Percentiles rank a stretch among this genome's conserved stretches.
Evolutionary conservation across 2,888 invertebrate species (phyloP).

Genomic region (Bellardia bayeri): DNA sequence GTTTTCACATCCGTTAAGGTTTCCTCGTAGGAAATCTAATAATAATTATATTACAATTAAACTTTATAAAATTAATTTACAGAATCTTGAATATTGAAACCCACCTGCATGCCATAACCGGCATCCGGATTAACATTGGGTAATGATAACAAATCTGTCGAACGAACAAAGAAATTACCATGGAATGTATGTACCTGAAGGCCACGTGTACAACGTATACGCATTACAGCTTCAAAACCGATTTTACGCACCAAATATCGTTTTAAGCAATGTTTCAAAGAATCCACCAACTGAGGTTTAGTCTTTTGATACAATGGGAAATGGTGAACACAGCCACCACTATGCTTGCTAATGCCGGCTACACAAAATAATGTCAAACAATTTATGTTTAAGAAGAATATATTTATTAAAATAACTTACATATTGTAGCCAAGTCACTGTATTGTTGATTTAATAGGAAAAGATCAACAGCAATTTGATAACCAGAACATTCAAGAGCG

Average conservation of each 20-base stretch:
- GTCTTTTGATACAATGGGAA: constrained; percentile 93
- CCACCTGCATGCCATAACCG: constrained; percentile 98
- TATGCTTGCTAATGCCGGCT: constrained; percentile 97
- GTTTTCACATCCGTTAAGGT: constrained; percentile 92
- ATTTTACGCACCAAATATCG: constrained; percentile 98
- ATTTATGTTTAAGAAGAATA: neutral
- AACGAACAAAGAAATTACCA: constrained; percentile 99
- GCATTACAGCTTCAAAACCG: constrained; percentile 99
- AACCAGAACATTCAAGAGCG: constrained; percentile 97
- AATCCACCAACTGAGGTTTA: constrained; percentile 89
- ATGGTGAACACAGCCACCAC: constrained; percentile 96
- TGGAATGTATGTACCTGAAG: constrained; percentile 98
- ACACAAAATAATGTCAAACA: constrained; percentile 1
- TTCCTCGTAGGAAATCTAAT: constrained; percentile 92
- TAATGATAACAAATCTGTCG: constrained; percentile 96
- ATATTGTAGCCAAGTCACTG: constrained; percentile 96
- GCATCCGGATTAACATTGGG: constrained; percentile 99
- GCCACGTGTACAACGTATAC: constrained; percentile 97
- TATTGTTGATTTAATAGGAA: constrained; percentile 97
- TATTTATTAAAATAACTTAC: constrained; percentile 85
- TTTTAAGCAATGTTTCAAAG: constrained; percentile 90
- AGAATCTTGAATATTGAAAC: neutral
- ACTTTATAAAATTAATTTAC: neutral
- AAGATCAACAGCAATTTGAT: constrained; percentile 97
- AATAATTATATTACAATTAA: neutral